These are phyloP conservation scores for Brachystomella parvula DNA, from an alignment of 1,140 invertebrate genomes.

Conservation along the genomic window DNA sequence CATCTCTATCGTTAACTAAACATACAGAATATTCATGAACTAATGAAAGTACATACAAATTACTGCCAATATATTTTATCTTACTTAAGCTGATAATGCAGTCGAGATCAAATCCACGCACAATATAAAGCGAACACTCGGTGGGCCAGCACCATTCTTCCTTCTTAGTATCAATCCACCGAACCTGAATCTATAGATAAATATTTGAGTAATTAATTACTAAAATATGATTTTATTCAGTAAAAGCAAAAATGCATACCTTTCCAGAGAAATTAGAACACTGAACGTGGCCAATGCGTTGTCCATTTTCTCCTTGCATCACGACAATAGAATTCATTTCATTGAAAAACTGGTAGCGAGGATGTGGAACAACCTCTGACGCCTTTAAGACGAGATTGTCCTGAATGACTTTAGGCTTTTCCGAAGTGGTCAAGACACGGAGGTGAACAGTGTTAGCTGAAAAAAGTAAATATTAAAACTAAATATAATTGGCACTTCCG, in stretches of 20 bases:
- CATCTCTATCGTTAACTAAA: not conserved
- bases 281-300: not conserved
- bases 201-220: not conserved
- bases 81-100: constrained; percentile 6
- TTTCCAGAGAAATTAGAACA: not conserved
- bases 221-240: not conserved
- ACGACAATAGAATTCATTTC: not conserved
- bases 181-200: not conserved
- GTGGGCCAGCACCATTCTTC: constrained; percentile 6
- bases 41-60: too few species aligned
- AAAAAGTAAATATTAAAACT: not conserved
- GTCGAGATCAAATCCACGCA: not conserved
- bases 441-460: not conserved
- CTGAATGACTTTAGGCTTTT: not conserved
- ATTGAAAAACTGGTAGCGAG: not conserved
- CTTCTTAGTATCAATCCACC: not conserved
- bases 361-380: not conserved
- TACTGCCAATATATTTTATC: too few species aligned
- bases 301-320: not conserved
- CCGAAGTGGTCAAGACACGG: not conserved
- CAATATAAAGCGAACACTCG: constrained; percentile 4
- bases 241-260: not conserved
- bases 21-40: too few species aligned
- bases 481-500: not conserved
- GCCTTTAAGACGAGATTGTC: not conserved